Percentiles rank a stretch among this genome's conserved stretches.
These are phyloP conservation scores for Poecilia latipinna DNA, from an alignment of 2,113 vertebrate species.

Conservation along the genomic window DNA sequence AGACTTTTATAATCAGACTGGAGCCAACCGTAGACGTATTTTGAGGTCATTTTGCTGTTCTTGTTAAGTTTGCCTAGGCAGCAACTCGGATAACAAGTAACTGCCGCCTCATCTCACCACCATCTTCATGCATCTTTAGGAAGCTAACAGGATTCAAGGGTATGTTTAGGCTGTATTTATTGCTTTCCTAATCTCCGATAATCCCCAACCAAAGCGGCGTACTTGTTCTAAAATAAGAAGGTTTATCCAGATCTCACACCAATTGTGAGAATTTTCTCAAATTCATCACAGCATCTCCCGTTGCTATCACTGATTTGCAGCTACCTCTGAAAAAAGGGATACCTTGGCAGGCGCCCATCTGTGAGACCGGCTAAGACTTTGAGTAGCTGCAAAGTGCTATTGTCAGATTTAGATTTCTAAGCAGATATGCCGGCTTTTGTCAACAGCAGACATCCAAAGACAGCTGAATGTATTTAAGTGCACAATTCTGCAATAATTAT, in stretches of 20 bases:
- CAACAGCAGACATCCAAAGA: conserved; percentile 7
- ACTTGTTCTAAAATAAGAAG: conserved; percentile 48
- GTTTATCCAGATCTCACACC: conserved; percentile 57
- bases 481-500: conserved; percentile 9
- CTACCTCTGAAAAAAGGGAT: conserved; percentile 34
- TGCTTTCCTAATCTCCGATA: conserved; percentile 62
- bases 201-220: conserved; percentile 51
- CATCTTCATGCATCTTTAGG: conserved; percentile 57
- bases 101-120: conserved; percentile 50
- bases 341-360: conserved; percentile 1
- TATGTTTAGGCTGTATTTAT: conserved; percentile 53
- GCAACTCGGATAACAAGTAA: conserved; percentile 58
- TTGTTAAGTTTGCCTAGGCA: conserved; percentile 19
- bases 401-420: conserved; percentile 25
- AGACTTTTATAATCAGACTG: neutral
- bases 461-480: neutral
- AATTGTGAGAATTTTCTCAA: conserved; percentile 43
- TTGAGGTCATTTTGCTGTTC: neutral
- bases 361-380: conserved; percentile 9
- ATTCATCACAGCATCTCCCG: conserved; percentile 5
- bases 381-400: conserved; percentile 14
- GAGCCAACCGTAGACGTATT: neutral
- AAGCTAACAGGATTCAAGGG: conserved; percentile 61
- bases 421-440: neutral
- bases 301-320: neutral